Evolutionary conservation across 2,888 invertebrate species (phyloP).

Genomic region (Eilema caniola): DNA sequence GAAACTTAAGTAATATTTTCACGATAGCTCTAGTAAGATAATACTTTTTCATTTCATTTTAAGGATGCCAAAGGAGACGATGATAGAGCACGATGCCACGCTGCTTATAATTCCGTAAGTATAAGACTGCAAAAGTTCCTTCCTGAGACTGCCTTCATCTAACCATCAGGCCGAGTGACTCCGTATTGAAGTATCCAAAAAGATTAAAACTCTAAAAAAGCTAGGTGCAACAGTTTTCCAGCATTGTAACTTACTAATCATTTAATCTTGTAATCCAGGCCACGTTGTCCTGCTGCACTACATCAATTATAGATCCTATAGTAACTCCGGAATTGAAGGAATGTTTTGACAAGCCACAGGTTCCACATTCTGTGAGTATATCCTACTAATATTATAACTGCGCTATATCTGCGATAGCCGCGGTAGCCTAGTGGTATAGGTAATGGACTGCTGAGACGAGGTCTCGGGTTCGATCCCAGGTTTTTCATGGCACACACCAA

Average conservation of each 20-base stretch:
- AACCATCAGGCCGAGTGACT: too few relatives aligned
- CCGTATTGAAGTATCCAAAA: too few relatives aligned
- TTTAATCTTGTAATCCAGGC: not conserved
- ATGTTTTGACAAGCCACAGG: not conserved
- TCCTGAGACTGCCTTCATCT: too few relatives aligned
- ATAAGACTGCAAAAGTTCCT: not conserved
- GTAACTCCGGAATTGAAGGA: not conserved
- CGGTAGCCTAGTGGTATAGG: too few relatives aligned
- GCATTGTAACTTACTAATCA: not conserved
- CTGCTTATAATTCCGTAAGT: slow-evolving; percentile 7
- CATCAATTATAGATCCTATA: not conserved
- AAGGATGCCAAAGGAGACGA: not conserved
- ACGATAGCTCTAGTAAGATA: not conserved
- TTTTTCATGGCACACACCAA: too few relatives aligned
- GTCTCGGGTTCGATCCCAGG: too few relatives aligned
- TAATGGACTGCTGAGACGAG: too few relatives aligned
- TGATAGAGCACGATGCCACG: not conserved
- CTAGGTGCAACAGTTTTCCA: too few relatives aligned
- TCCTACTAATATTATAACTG: too few relatives aligned
- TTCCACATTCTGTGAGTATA: slow-evolving; percentile 10
- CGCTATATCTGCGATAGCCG: too few relatives aligned
- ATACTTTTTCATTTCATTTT: slow-evolving; percentile 1
- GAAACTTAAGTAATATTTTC: too few relatives aligned
- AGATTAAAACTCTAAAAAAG: too few relatives aligned
- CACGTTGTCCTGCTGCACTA: not conserved